Evolutionary conservation across 2,113 vertebrate genomes (phyloP), one percentile per base, ranked within the genome.

Genomic region (Ciconia boyciana): DNA sequence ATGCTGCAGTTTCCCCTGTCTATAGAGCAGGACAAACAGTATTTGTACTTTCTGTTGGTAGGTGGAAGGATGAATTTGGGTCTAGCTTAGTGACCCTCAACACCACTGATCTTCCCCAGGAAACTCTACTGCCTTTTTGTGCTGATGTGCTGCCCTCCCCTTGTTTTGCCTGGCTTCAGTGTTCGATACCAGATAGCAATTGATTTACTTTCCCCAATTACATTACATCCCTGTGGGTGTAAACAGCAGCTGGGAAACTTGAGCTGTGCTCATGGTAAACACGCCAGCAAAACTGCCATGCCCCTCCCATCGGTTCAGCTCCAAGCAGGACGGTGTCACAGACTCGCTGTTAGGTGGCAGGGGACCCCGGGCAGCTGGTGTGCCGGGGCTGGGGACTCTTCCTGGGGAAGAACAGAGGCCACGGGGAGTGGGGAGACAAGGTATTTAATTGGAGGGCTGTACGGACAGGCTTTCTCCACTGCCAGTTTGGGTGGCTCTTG

Each of bases 241-340:
- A 52, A 91, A 71, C 57, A 82, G 83, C 72, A 81, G 76, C 90
- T 94, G 83, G 68, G 78, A 46, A 64, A 78, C 43, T 32, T 18
- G 80, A 74, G 46, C 84, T 80, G 66, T 46, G 70, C 52, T 82
- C 13, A 13, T 32, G 24, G 32, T 57, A 57, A 48, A 31, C 3
- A 1, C 0, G 22, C 31, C 78, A 64, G 78, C 41, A 13, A 3
- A 87, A 25, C 48, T n/a, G n/a, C 19, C 9, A 0, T 17, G 12
- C 31, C 51, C 21, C 28, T 93, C 31, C 49, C 14, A 3, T 32
- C 2, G 3, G 28, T 49, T 21, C 6, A 2, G 28, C 54, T 39
- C 26, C 7, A 1, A 15, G 52, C 5, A 2, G 32, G 34, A 7
- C 0, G 0, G 32, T 19, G 52, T 44, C 51, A 4, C 34, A 10